These are phyloP conservation scores for Callionymus lyra DNA, from an alignment of 2,113 vertebrate genomes.

Conservation along the genomic window DNA sequence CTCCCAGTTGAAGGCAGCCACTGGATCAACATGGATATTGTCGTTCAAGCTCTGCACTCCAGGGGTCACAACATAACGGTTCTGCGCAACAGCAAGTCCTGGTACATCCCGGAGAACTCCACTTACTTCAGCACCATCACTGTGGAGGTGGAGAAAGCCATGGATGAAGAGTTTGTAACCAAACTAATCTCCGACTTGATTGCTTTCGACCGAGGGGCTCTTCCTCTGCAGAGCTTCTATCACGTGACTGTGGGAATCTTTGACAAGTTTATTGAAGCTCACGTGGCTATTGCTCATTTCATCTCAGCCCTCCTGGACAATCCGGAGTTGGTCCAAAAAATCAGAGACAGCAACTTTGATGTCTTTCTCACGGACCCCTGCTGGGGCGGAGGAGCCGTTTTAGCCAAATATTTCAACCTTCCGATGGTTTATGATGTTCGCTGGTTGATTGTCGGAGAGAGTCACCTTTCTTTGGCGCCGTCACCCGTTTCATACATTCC, in stretches of 20 bases:
- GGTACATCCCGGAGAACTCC: slow-evolving; percentile 39
- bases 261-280: neutral
- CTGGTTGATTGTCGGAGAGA: slow-evolving; percentile 41
- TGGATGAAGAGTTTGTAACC: slow-evolving; percentile 5
- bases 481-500: slow-evolving; percentile 61
- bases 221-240: slow-evolving; percentile 8
- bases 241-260: slow-evolving; percentile 10
- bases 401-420: slow-evolving; percentile 57
- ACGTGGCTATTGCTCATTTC: slow-evolving; percentile 1
- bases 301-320: slow-evolving; percentile 25
- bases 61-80: slow-evolving; percentile 48
- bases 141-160: slow-evolving; percentile 15
- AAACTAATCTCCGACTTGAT: accelerated
- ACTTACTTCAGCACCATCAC: slow-evolving; percentile 25
- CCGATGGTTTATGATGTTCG: slow-evolving; percentile 60
- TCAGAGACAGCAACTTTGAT: slow-evolving; percentile 48
- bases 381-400: slow-evolving; percentile 36
- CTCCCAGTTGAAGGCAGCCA: slow-evolving; percentile 53
- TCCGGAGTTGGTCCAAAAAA: slow-evolving; percentile 7
- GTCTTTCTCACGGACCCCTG: slow-evolving; percentile 52
- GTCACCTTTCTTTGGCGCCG: slow-evolving; percentile 48
- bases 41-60: slow-evolving; percentile 39
- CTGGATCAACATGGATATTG: slow-evolving; percentile 59
- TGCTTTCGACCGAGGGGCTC: slow-evolving; percentile 16
- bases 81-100: slow-evolving; percentile 28